Conservation (phyloP, 2,797 vertebrate species). For the Smutsia temminckii region DNA sequence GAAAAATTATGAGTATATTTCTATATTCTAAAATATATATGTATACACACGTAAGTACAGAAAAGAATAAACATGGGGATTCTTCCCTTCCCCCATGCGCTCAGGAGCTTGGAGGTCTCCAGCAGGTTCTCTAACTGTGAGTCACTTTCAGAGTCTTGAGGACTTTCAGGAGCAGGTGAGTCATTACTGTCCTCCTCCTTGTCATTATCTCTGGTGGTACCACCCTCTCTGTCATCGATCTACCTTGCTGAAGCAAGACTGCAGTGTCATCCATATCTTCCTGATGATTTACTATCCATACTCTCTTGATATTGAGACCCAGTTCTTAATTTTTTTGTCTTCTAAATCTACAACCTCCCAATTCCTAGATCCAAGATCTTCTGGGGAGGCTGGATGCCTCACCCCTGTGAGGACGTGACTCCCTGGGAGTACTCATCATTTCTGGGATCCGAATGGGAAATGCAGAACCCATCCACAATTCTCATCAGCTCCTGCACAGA, state of each 20-base stretch:
- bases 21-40: background rate
- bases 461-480: background rate
- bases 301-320: slow-evolving; percentile 92
- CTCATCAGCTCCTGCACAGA: background rate
- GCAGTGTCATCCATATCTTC: slow-evolving; percentile 91
- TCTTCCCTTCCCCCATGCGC: slow-evolving; percentile 66
- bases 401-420: slow-evolving; percentile 84
- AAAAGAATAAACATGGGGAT: slow-evolving; percentile 41
- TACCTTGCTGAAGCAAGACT: slow-evolving; percentile 93
- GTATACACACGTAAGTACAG: background rate
- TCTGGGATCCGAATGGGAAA: background rate
- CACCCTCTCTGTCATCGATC: slow-evolving; percentile 62
- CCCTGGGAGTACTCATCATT: slow-evolving; percentile 87
- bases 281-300: slow-evolving; percentile 92
- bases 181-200: slow-evolving; percentile 40
- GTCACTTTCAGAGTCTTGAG: slow-evolving; percentile 81
- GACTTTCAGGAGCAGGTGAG: slow-evolving; percentile 78
- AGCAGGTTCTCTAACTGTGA: slow-evolving; percentile 78
- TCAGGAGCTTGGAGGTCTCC: slow-evolving; percentile 74
- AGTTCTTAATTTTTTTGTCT: slow-evolving; percentile 90
- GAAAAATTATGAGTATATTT: background rate
- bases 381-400: slow-evolving; percentile 88
- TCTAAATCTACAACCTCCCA: slow-evolving; percentile 80
- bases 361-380: background rate
- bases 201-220: background rate